Evolutionary conservation across 2,113 vertebrate species (phyloP).

Genomic region (Zootoca vivipara): DNA sequence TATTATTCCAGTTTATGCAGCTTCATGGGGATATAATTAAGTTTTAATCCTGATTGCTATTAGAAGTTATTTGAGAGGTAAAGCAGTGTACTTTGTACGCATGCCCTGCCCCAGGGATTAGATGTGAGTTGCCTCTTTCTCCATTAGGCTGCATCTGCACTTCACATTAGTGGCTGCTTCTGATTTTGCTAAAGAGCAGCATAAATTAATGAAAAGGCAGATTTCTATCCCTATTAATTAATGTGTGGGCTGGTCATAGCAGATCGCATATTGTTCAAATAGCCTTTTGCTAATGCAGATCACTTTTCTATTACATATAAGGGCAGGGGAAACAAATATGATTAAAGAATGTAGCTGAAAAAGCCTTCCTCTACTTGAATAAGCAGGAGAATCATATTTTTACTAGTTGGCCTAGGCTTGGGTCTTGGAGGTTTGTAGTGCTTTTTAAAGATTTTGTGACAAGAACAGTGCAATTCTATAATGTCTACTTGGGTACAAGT

Average conservation of each 20-base stretch:
- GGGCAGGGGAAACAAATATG: neutral
- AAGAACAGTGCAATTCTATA: no score
- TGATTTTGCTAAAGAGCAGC: conserved; percentile 1
- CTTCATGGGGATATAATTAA: neutral
- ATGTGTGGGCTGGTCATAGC: neutral
- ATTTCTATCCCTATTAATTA: neutral
- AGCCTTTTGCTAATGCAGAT: neutral
- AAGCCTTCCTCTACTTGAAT: neutral
- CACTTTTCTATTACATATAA: neutral
- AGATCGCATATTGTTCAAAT: neutral
- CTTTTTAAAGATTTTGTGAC: no score
- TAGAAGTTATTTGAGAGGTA: neutral
- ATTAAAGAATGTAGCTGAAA: neutral
- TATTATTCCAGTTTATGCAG: neutral
- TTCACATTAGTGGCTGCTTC: neutral
- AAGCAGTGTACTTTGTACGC: neutral
- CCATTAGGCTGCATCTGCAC: no score
- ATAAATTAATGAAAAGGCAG: neutral
- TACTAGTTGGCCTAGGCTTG: neutral
- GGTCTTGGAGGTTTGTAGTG: neutral
- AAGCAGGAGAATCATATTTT: neutral
- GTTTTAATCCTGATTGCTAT: neutral
- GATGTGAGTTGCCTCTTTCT: no score
- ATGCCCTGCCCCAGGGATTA: no score
- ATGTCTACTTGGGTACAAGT: no score